Base-by-base conservation (phyloP, 2,113 vertebrate species). In the Pedetes capensis region DNA sequence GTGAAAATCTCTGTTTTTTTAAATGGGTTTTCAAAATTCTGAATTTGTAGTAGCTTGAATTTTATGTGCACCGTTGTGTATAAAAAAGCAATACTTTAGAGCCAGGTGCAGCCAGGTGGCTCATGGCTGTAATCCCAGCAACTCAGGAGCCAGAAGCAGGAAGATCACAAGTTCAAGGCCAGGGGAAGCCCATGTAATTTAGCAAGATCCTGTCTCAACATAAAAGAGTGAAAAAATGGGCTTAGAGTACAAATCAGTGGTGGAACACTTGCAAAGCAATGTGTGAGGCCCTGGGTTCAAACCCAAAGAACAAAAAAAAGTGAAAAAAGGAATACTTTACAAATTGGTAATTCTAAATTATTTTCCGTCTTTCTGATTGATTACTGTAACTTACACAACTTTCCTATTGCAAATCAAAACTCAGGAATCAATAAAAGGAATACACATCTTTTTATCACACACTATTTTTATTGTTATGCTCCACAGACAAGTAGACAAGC, bases 301-400 rank as follows among this genome's bases (percentile, higher is more conserved):
- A n/a, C n/a, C n/a, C n/a, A n/a, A n/a, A n/a, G n/a, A n/a, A n/a
- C n/a, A n/a, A n/a, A n/a, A n/a, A n/a, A n/a, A n/a, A n/a, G n/a
- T n/a, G n/a, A n/a, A n/a, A n/a, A n/a, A 98, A 98, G 96, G 98
- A 98, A 95, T 98, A 98, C 96, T 98, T 98, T 98, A 88, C 98
- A 98, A 98, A 97, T 98, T 98, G 96, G 98, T 87, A 95, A 96
- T 97, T 95, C 93, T 97, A 97, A 95, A 97, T 95, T 96, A 94
- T 97, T 98, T 98, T 98, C 98, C 72, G 69, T 97, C 79, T 96
- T 97, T 98, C 97, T 91, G 57, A 98, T 98, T 98, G 86, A 98
- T 98, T 97, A 96, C 90, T 97, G 18, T 96, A 97, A 97, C 81
- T 96, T 95, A 95, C 93, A 93, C 95, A 96, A 96, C 90, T 95